Base-by-base conservation (phyloP, 2,888 invertebrate species). In the Lucinisca nassula region DNA sequence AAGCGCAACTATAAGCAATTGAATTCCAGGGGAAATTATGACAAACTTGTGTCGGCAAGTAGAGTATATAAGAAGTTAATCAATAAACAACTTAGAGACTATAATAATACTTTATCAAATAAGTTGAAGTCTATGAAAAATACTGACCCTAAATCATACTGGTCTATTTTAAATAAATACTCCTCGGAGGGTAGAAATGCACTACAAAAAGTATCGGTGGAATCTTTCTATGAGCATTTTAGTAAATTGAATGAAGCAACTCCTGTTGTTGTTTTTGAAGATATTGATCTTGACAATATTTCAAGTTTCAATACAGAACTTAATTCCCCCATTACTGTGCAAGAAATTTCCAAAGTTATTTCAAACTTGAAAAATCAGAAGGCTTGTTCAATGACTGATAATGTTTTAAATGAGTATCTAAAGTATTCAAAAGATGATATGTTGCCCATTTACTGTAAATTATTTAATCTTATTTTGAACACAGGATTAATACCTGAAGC, bases 101-200 rank as follows among this genome's bases (percentile, higher is more conserved):
- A 67, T 17, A 67, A 67, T 35, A 67, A 35, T 67, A 35, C 30
- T 35, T 17, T 67, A 24, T 35, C 67, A 10, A 67, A 67, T 6
- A 67, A 67, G 67, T 21, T 67, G 21, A 67, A 35, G 21, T 35
- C 17, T 35, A 67, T 67, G 35, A 67, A 35, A 67, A 67, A 67
- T 35, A 35, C 67, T 67, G 67, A 67, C 35, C 67, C 67, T 35
- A 67, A 67, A 67, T 67, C 67, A 67, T 67, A 67, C 21, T 67
- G 67, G 67, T 67, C 67, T 67, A 67, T 67, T 35, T 67, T 35
- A 4, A 67, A 67, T 67, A 67, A 67, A 67, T 67, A 67, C 30
- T 67, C 67, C 6, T 67, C 67, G 17, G 67, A 67, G 17, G 35
- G 67, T 35, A 67, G 35, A 17, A 21, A 67, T 21, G 35, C 32